Percentiles rank a stretch among this genome's conserved stretches.
These are phyloP conservation scores for Muschampia plurimacula DNA, from an alignment of 2,888 invertebrate genomes.

Conservation along the genomic window DNA sequence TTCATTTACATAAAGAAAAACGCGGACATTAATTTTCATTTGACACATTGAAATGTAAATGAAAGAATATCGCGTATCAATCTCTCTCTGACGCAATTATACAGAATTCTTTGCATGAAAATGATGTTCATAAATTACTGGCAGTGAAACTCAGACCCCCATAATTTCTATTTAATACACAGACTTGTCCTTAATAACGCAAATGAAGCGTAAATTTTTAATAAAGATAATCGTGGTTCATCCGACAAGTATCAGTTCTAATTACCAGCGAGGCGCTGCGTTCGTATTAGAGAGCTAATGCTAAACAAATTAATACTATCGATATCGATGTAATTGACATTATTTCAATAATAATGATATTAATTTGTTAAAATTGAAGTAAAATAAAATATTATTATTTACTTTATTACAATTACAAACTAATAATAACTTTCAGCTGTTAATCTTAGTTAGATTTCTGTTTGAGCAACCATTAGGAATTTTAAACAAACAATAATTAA, in stretches of 20 bases:
- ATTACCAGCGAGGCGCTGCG: conserved; percentile 41
- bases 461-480: too few relatives aligned
- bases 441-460: too few relatives aligned
- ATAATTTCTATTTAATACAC: conserved; percentile 51
- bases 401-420: too few relatives aligned
- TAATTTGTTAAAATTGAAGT: too few relatives aligned
- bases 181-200: conserved; percentile 47
- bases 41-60: neutral
- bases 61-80: conserved; percentile 13
- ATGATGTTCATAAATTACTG: conserved; percentile 14
- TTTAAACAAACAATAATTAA: too few relatives aligned
- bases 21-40: neutral
- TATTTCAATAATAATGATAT: neutral
- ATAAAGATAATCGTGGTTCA: conserved; percentile 49
- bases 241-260: conserved; percentile 48
- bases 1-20: conserved; percentile 12
- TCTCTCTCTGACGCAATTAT: neutral
- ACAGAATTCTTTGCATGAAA: conserved; percentile 7
- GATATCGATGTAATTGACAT: conserved; percentile 17
- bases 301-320: conserved; percentile 24
- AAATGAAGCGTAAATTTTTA: conserved; percentile 56
- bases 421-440: too few relatives aligned
- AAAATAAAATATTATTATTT: too few relatives aligned
- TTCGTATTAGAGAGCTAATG: conserved; percentile 27
- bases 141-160: conserved; percentile 6